phyloP scores from a whole-genome alignment of 92 coral and sea anemone genomes.

The Pocillopora grandis region DNA sequence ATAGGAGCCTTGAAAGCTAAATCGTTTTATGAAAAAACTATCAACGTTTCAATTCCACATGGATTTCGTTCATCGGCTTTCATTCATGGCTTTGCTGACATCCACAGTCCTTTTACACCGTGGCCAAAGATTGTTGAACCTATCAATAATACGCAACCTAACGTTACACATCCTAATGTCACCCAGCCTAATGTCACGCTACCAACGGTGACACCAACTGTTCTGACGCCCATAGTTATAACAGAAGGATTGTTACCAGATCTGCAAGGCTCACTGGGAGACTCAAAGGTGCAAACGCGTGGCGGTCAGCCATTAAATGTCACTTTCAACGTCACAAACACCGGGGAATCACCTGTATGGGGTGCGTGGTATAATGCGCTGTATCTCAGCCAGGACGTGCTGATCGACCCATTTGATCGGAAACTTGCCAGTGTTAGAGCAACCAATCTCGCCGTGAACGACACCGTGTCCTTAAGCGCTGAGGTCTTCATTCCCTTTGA shows the following conservation, averaged over 20 bases:
- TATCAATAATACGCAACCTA: background rate
- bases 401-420: constrained; percentile 73
- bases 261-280: constrained; percentile 54
- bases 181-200: constrained; percentile 22
- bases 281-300: constrained; percentile 35
- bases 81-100: constrained; percentile 60
- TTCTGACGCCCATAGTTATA: background rate
- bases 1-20: constrained; percentile 59
- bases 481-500: constrained; percentile 77
- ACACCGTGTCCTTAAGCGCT: constrained; percentile 31
- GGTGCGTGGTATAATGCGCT: constrained; percentile 64
- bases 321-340: constrained; percentile 59
- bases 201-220: constrained; percentile 35
- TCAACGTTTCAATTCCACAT: constrained; percentile 39
- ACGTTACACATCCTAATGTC: constrained; percentile 20
- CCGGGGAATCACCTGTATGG: constrained; percentile 40
- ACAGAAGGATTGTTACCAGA: constrained; percentile 68
- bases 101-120: constrained; percentile 35
- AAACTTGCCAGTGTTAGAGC: constrained; percentile 46
- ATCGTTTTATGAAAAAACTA: constrained; percentile 34
- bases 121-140: background rate
- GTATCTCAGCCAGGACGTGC: constrained; percentile 72
- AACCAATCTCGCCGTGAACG: constrained; percentile 38
- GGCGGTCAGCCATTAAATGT: constrained; percentile 71
- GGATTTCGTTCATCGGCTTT: constrained; percentile 31